These are phyloP conservation scores for Melinopterus prodromus DNA, from an alignment of 2,888 invertebrate genomes.

Conservation along the genomic window DNA sequence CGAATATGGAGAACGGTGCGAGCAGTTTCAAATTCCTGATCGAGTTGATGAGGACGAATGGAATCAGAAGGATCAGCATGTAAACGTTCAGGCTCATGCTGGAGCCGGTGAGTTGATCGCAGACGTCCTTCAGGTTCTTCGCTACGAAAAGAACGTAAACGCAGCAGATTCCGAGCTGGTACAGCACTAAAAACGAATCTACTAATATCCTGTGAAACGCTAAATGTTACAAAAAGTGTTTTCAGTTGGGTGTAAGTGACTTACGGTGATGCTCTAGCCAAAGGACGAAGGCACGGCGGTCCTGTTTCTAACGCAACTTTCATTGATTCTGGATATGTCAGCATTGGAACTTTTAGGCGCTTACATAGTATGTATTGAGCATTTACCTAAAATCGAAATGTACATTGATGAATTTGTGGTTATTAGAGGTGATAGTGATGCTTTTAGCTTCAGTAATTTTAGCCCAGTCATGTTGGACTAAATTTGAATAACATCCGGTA, in stretches of 20 bases:
- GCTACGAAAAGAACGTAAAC: constrained; percentile 77
- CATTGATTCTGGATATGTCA: constrained; percentile 88
- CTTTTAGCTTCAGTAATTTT: too few species aligned
- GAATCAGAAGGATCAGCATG: constrained; percentile 60
- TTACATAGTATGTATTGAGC: constrained; percentile 67
- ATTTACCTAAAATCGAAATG: constrained; percentile 31
- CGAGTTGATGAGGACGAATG: constrained; percentile 82
- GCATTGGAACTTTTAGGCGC: constrained; percentile 72
- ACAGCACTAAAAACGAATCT: constrained; percentile 74
- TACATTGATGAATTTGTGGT: too few species aligned
- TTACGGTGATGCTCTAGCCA: constrained; percentile 63
- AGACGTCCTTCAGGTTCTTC: constrained; percentile 55
- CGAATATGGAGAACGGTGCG: constrained; percentile 89
- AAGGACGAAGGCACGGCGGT: constrained; percentile 69
- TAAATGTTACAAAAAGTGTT: constrained; percentile 21
- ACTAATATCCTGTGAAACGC: constrained; percentile 41
- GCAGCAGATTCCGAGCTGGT: constrained; percentile 96
- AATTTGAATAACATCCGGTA: too few species aligned
- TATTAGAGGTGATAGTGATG: too few species aligned
- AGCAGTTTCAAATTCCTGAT: constrained; percentile 85
- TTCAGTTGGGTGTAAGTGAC: constrained; percentile 55
- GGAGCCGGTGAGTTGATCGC: constrained; percentile 50
- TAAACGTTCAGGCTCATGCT: constrained; percentile 47
- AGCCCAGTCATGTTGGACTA: too few species aligned
- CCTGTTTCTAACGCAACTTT: constrained; percentile 79